Conservation (phyloP, 35 echinoderm and acorn worm species). For the Ophiothrix spiculata region DNA sequence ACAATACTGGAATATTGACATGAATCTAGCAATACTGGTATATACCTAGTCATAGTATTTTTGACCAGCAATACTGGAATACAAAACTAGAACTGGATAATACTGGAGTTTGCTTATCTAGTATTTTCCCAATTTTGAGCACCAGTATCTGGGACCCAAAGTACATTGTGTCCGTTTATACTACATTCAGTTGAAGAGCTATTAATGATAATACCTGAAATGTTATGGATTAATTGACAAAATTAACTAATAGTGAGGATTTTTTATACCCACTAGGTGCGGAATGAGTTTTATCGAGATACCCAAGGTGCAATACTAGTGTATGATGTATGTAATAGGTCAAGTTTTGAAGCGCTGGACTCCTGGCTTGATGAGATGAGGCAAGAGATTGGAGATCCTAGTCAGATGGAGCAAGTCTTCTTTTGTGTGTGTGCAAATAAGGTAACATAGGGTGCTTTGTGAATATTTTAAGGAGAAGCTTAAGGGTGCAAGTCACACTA, state of each 20-base stretch:
- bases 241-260: not conserved
- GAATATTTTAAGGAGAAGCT: no score
- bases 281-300: slow-evolving; percentile 98
- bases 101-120: not conserved
- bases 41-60: no score
- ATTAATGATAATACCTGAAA: not conserved
- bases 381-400: slow-evolving; percentile 76
- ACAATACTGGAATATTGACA: no score
- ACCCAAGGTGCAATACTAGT: slow-evolving; percentile 88
- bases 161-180: not conserved
- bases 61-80: no score
- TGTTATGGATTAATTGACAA: not conserved
- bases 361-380: slow-evolving; percentile 91
- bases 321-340: slow-evolving; percentile 74
- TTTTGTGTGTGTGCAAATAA: slow-evolving; percentile 99
- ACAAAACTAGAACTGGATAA: not conserved
- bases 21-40: no score
- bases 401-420: slow-evolving; percentile 88
- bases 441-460: no score
- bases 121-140: not conserved
- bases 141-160: no score
- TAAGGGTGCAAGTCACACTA: no score
- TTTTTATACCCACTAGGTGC: no score
- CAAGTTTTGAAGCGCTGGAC: slow-evolving; percentile 88
- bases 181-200: not conserved